Evolutionary conservation across 2,888 invertebrate genomes (phyloP).

Genomic region (Toxonevra muliebris): DNA sequence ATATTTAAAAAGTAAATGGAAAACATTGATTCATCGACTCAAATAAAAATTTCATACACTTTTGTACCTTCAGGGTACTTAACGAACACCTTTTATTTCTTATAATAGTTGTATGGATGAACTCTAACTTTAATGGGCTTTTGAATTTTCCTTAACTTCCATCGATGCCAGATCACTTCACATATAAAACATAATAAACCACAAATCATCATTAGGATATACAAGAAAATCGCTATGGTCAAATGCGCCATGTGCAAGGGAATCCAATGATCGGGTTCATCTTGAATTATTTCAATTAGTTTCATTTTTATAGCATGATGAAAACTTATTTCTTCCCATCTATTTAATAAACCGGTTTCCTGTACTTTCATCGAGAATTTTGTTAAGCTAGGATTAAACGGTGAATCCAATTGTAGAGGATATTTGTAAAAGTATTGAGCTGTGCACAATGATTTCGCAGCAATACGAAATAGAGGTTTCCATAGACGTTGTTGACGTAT

Average conservation of each 20-base stretch:
- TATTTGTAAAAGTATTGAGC: conserved; percentile 35
- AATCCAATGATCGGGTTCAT: neutral
- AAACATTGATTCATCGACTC: too few species aligned
- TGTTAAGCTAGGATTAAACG: conserved; percentile 28
- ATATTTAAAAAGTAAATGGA: too few species aligned
- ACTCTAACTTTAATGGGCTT: too few species aligned
- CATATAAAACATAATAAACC: neutral
- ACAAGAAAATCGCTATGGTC: neutral
- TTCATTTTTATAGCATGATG: neutral
- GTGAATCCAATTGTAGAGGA: conserved; percentile 39
- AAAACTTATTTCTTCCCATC: neutral
- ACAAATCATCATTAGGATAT: too few species aligned
- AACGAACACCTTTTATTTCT: too few species aligned
- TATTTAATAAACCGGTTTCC: conserved; percentile 1
- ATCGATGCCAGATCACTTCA: neutral
- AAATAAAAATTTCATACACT: too few species aligned
- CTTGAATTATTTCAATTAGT: neutral
- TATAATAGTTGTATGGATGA: too few species aligned
- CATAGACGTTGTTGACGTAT: conserved; percentile 48
- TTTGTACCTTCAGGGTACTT: too few species aligned
- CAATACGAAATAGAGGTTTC: conserved; percentile 36
- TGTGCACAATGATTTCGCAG: conserved; percentile 7
- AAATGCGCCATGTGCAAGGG: conserved; percentile 8
- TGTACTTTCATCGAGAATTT: neutral
- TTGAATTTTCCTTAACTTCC: too few species aligned